A percentile compares a stretch with the other conserved stretches of the same genome.
Evolutionary conservation across 2,113 vertebrate species (phyloP).

Genomic region (Pavo muticus): DNA sequence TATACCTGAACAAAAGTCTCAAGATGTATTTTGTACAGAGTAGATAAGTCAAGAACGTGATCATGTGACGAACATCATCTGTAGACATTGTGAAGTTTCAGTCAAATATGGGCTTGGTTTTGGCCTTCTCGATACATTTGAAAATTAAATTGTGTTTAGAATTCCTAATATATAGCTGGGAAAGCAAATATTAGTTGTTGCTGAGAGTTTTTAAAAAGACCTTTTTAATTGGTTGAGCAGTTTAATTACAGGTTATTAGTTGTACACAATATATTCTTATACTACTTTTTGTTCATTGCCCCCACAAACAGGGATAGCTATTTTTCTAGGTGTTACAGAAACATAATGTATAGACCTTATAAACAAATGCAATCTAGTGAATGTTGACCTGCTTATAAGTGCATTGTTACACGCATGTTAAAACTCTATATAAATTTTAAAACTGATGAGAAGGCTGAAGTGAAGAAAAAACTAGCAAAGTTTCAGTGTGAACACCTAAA

Average conservation of each 20-base stretch:
- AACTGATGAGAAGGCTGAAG: neutral
- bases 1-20: neutral
- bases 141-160: neutral
- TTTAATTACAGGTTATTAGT: neutral
- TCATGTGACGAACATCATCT: neutral
- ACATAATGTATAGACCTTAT: neutral
- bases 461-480: neutral
- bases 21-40: neutral
- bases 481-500: neutral
- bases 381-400: neutral
- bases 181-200: neutral
- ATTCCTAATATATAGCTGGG: neutral
- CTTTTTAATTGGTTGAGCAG: neutral
- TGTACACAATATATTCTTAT: neutral
- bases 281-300: neutral
- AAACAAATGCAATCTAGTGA: neutral
- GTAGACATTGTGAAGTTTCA: neutral
- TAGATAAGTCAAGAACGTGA: neutral
- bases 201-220: neutral
- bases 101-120: neutral
- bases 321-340: neutral
- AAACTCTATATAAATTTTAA: neutral
- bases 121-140: neutral
- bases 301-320: neutral
- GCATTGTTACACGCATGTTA: neutral